A percentile compares a stretch with the other conserved stretches of the same genome.
These are phyloP conservation scores for Dicrurus megarhynchus DNA, from an alignment of 2,113 vertebrate genomes.

Conservation along the genomic window DNA sequence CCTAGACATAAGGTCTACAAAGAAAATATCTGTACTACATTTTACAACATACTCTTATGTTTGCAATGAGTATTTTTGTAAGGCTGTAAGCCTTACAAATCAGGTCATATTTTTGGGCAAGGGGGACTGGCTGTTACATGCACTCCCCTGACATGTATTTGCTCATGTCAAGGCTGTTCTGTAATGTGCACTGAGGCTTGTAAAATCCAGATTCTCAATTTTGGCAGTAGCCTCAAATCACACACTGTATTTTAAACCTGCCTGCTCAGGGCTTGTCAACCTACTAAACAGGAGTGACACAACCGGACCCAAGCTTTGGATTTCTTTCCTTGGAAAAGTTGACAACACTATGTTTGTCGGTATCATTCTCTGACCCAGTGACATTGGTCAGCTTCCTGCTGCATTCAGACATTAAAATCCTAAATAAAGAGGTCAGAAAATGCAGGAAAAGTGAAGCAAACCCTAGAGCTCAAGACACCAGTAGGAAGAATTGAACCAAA, in stretches of 20 bases:
- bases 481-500: background rate
- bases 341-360: rapidly evolving
- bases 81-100: background rate
- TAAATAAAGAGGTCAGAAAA: background rate
- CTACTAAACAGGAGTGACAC: background rate
- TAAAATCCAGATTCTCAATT: background rate
- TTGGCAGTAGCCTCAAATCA: background rate
- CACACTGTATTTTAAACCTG: background rate
- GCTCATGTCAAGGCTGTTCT: background rate
- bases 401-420: background rate
- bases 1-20: background rate
- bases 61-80: background rate
- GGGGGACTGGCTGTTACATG: background rate
- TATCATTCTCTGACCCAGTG: rapidly evolving
- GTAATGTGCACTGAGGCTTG: background rate
- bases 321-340: background rate
- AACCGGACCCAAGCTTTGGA: background rate
- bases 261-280: background rate
- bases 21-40: background rate
- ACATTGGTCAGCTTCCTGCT: background rate
- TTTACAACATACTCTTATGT: background rate
- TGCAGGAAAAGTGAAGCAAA: background rate
- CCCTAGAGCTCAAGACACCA: background rate
- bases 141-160: background rate
- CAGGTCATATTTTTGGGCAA: background rate